Percentiles rank a stretch among this genome's conserved stretches.
These are phyloP conservation scores for Temnothorax rugatulus DNA, from an alignment of 2,888 invertebrate species.

Conservation along the genomic window DNA sequence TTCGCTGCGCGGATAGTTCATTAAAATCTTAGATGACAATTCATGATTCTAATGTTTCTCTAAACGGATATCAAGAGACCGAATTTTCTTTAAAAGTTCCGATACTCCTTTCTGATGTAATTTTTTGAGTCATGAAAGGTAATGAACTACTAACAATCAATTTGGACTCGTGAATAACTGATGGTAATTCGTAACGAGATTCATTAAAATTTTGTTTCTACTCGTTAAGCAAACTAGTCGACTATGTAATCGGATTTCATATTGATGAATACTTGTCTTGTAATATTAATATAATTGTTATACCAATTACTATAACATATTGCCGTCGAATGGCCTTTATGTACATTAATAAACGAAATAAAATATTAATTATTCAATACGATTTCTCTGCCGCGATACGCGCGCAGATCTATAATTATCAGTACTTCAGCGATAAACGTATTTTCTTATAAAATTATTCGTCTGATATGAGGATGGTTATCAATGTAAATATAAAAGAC, in stretches of 20 bases:
- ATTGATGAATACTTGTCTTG: constrained; percentile 16
- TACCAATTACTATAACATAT: constrained; percentile 1
- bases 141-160: not conserved
- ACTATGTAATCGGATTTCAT: constrained; percentile 24
- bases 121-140: not conserved
- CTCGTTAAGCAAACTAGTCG: not conserved
- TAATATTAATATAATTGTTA: not conserved
- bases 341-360: not conserved
- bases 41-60: constrained; percentile 72
- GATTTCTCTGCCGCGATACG: not conserved
- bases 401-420: not conserved
- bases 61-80: constrained; percentile 65
- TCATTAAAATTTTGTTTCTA: constrained; percentile 27
- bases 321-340: not conserved
- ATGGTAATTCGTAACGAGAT: not conserved
- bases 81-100: constrained; percentile 29
- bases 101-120: not conserved
- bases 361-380: not conserved
- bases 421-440: not conserved
- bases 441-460: not conserved
- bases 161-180: not conserved
- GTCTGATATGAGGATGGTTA: not conserved
- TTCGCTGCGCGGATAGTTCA: constrained; percentile 69
- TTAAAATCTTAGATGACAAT: constrained; percentile 73
- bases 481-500: not conserved